Evolutionary conservation across 1,140 invertebrate species (phyloP).

Genomic region (Matsumurasca onukii): DNA sequence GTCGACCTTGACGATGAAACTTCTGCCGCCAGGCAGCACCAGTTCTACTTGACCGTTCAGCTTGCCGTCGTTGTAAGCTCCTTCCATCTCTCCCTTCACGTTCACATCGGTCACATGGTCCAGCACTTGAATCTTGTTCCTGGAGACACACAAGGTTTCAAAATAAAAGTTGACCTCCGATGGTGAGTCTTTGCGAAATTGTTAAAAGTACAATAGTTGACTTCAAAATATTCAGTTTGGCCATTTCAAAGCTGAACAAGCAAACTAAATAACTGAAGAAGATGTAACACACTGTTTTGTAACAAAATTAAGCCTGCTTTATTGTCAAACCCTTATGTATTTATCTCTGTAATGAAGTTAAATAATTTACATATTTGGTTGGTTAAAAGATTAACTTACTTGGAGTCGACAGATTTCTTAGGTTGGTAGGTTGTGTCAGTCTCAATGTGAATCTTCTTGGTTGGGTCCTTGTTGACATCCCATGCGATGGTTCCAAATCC

Average conservation of each 20-base stretch:
- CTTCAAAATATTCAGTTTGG: neutral
- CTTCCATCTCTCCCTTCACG: slow-evolving; percentile 33
- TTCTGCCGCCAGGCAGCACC: slow-evolving; percentile 27
- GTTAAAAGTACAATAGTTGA: neutral
- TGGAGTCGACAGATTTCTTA: slow-evolving; percentile 60
- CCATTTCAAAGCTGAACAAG: too few relatives aligned
- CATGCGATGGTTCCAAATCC: slow-evolving; percentile 60
- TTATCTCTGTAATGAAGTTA: too few relatives aligned
- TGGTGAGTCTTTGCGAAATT: too few relatives aligned
- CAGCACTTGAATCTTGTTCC: slow-evolving; percentile 58
- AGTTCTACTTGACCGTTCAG: slow-evolving; percentile 20
- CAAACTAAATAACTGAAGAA: too few relatives aligned
- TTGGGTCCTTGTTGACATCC: slow-evolving; percentile 68
- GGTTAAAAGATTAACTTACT: slow-evolving; percentile 51
- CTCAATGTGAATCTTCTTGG: slow-evolving; percentile 60
- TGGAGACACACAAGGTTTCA: slow-evolving; percentile 29
- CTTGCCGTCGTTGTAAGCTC: slow-evolving; percentile 10
- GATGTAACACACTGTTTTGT: too few relatives aligned
- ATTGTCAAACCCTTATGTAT: too few relatives aligned
- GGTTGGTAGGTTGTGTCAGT: slow-evolving; percentile 60
- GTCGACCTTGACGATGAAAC: neutral
- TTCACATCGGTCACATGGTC: slow-evolving; percentile 50
- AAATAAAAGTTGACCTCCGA: too few relatives aligned
- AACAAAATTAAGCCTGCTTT: too few relatives aligned
- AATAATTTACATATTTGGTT: too few relatives aligned